phyloP scores from a whole-genome alignment of 2,113 vertebrate species.

The Centrocercus urophasianus region DNA sequence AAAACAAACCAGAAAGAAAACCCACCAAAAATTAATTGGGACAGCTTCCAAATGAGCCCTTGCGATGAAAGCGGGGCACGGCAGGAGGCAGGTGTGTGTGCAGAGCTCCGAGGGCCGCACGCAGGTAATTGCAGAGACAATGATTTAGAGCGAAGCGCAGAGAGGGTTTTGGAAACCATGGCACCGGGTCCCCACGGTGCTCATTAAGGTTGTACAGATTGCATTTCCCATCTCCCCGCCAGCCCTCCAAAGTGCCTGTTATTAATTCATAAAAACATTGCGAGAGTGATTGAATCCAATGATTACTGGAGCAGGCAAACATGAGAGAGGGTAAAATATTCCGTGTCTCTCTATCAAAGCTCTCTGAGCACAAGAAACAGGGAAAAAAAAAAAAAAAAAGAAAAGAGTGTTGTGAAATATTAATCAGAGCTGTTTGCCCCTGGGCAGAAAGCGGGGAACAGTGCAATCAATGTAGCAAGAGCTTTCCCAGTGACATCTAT shows the following conservation, averaged over 20 bases:
- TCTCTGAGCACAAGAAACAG: constrained; percentile 34
- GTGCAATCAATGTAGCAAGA: constrained; percentile 56
- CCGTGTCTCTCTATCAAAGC: constrained; percentile 71
- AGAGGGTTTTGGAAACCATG: constrained; percentile 78
- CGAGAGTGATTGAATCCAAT: constrained; percentile 85
- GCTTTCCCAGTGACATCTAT: constrained; percentile 65
- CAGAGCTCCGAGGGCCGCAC: constrained; percentile 69
- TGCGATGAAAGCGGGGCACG: neutral
- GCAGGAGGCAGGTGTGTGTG: constrained; percentile 74
- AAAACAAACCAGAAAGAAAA: accelerated
- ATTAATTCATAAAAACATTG: constrained; percentile 93
- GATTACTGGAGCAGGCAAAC: constrained; percentile 85
- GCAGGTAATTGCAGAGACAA: constrained; percentile 69
- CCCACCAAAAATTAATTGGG: constrained; percentile 12
- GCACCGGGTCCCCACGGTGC: constrained; percentile 86
- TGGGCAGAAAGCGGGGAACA: constrained; percentile 46
- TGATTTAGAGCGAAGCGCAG: constrained; percentile 76
- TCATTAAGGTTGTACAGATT: constrained; percentile 90
- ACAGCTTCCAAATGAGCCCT: neutral
- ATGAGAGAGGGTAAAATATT: constrained; percentile 82
- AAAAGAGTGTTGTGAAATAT: constrained; percentile 84
- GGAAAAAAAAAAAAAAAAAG: neutral
- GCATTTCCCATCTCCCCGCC: constrained; percentile 83
- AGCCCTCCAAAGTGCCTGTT: constrained; percentile 86
- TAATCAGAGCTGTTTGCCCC: constrained; percentile 80